Percentiles rank a stretch among this genome's conserved stretches.
phyloP scores from a whole-genome alignment of 2,113 vertebrate genomes.

The Pseudopipra pipra region DNA sequence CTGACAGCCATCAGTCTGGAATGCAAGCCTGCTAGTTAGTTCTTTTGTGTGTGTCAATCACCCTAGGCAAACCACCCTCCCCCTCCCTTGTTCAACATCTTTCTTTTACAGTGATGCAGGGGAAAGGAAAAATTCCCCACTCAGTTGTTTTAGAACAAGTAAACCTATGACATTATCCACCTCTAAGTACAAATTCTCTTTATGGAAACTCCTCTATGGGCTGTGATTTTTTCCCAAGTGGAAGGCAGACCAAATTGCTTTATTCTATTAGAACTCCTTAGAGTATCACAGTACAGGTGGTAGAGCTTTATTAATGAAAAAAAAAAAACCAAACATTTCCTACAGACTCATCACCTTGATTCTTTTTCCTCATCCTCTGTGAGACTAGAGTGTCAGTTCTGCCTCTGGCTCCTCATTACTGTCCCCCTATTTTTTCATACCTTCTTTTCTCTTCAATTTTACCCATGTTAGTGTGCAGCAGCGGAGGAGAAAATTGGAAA shows the following conservation, averaged over 20 bases:
- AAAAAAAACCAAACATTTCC: background rate
- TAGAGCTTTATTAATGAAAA: background rate
- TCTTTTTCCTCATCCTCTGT: background rate
- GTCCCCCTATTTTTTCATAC: background rate
- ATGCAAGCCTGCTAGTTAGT: too few species aligned
- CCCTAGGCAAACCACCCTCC: too few species aligned
- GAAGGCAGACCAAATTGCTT: background rate
- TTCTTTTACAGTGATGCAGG: too few species aligned
- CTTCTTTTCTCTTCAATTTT: background rate
- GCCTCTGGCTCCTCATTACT: background rate
- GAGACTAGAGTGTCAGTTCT: background rate
- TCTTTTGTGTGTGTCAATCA: too few species aligned
- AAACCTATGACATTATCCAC: too few species aligned
- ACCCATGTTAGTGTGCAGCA: background rate
- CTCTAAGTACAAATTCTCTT: background rate
- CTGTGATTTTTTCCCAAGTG: background rate
- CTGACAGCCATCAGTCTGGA: too few species aligned
- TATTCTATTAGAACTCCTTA: background rate
- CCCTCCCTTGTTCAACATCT: too few species aligned
- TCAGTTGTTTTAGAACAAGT: too few species aligned
- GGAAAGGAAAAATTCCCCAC: too few species aligned
- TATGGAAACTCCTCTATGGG: background rate
- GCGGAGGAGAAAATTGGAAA: background rate
- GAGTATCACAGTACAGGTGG: background rate
- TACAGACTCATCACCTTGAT: background rate